phyloP scores from a whole-genome alignment of 2,113 vertebrate species.

The Amblyopsis rosae region DNA sequence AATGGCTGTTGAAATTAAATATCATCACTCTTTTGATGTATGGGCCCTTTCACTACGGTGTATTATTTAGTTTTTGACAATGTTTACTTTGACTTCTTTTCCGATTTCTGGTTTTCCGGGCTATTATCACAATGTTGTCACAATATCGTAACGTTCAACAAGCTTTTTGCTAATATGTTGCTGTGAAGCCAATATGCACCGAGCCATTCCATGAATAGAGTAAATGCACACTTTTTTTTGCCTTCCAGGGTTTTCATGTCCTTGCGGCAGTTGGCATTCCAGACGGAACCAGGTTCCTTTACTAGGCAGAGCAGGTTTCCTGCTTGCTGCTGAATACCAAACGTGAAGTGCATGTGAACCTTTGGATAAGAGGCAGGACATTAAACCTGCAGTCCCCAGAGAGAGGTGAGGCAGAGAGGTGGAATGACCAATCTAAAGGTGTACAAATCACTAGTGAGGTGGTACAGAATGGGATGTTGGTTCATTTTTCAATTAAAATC shows the following conservation, averaged over 20 bases:
- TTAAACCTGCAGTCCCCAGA: slow-evolving; percentile 55
- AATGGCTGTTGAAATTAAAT: too few species aligned
- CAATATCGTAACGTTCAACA: too few species aligned
- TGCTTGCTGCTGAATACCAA: slow-evolving; percentile 66
- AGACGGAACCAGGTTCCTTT: slow-evolving; percentile 29
- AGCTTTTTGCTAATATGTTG: slow-evolving; percentile 13
- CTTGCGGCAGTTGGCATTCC: slow-evolving; percentile 57
- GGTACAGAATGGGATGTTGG: slow-evolving; percentile 24
- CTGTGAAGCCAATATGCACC: slow-evolving; percentile 2
- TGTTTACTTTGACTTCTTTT: too few species aligned
- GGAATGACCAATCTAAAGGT: slow-evolving; percentile 14
- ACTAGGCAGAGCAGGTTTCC: slow-evolving; percentile 46
- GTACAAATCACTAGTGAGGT: slow-evolving; percentile 57
- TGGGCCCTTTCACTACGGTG: too few species aligned
- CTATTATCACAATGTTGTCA: too few species aligned
- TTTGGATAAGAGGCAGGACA: slow-evolving; percentile 59
- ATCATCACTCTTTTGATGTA: too few species aligned
- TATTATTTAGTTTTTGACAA: too few species aligned
- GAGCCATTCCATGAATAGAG: slow-evolving; percentile 10
- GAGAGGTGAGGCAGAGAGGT: slow-evolving; percentile 28
- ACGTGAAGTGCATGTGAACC: slow-evolving; percentile 33
- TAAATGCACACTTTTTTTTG: slow-evolving; percentile 28
- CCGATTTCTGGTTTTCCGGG: too few species aligned
- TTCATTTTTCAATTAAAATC: too few species aligned
- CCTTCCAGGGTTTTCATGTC: slow-evolving; percentile 41